Evolutionary conservation across 2,113 vertebrate species (phyloP), one percentile per base, ranked within the genome.

Genomic region (Corapipo altera): DNA sequence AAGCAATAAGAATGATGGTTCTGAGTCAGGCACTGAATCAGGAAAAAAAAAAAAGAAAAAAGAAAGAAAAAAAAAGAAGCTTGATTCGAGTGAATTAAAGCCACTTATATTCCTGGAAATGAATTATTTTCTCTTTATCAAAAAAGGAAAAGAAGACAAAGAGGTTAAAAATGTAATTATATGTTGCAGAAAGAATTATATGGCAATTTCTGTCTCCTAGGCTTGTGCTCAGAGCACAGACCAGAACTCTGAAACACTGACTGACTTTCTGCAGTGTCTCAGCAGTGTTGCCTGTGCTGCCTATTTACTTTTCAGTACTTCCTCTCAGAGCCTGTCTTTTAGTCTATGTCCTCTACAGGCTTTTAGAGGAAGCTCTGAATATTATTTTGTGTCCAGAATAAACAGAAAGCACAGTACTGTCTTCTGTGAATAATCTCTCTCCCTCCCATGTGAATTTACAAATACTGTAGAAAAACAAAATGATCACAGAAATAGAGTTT

Each of bases 111-210:
- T 91, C 90, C 88, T 96, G 91, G 85, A 94, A 96, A 93, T 95
- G 5, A 95, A 96, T 94, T 95, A 82, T 95, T 91, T 92, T 69
- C 88, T 51, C 83, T 85, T 94, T 94, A 86, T 96, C 39, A 81
- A 76, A 94, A 88, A 71, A 35, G 12, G 19, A n/a, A 80, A 62
- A 59, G 84, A 85, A 84, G 22, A 80, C 64, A 84, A 70, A 93
- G 64, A 95, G 69, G 54, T 87, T 94, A 91, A 89, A 73, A 96
- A 92, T 81, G 61, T 86, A 88, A 95, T 96, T 86, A 61, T 30
- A 46, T 12, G 14, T 72, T 32, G 15, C 49, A 81, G 52, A 79
- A 93, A 80, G 92, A 74, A 82, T 81, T 72, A 39, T 52, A 67
- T 75, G 48, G 73, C 75, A 61, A n/a, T 89, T 96, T 86, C 54